These are phyloP conservation scores for Bombus polaris DNA, from an alignment of 1,140 invertebrate species.

Conservation along the genomic window DNA sequence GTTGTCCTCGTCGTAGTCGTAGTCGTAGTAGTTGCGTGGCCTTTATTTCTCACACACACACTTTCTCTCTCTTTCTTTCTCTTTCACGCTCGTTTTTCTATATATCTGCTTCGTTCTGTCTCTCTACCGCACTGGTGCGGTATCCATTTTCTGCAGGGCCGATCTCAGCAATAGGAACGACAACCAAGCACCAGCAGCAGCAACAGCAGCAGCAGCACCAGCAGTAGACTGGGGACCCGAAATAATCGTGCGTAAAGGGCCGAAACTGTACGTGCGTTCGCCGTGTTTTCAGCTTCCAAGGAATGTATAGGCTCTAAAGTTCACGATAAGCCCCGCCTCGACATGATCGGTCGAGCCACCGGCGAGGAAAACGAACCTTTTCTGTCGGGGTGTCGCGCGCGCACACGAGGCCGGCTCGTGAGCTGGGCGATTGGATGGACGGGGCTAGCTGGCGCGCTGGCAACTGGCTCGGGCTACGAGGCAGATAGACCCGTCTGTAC, in stretches of 20 bases:
- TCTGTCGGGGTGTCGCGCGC: slow-evolving; percentile 57
- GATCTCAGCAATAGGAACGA: slow-evolving; percentile 49
- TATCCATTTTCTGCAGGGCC: slow-evolving; percentile 67
- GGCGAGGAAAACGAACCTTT: slow-evolving; percentile 64
- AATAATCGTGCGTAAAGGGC: slow-evolving; percentile 23
- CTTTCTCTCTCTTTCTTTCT: slow-evolving; percentile 10
- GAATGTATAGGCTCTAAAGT: slow-evolving; percentile 44
- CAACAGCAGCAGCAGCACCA: slow-evolving; percentile 2
- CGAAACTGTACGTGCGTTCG: slow-evolving; percentile 15
- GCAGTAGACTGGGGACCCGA: slow-evolving; percentile 30
- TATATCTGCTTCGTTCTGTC: slow-evolving; percentile 27
- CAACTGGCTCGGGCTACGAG: slow-evolving; percentile 69
- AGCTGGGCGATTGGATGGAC: slow-evolving; percentile 64
- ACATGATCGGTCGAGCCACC: slow-evolving; percentile 59
- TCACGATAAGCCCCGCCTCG: slow-evolving; percentile 62
- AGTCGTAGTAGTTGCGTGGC: slow-evolving; percentile 49
- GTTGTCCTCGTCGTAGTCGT: slow-evolving; percentile 46
- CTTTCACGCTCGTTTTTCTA: slow-evolving; percentile 11
- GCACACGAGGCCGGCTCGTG: slow-evolving; percentile 74
- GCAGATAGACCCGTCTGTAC: slow-evolving; percentile 58
- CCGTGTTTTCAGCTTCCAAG: slow-evolving; percentile 34
- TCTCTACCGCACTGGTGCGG: slow-evolving; percentile 57
- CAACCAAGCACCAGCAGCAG: slow-evolving; percentile 2
- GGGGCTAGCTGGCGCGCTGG: slow-evolving; percentile 66
- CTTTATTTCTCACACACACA: slow-evolving; percentile 46